Evolutionary conservation across 1,140 invertebrate genomes (phyloP).

Genomic region (Anthonomus grandis): DNA sequence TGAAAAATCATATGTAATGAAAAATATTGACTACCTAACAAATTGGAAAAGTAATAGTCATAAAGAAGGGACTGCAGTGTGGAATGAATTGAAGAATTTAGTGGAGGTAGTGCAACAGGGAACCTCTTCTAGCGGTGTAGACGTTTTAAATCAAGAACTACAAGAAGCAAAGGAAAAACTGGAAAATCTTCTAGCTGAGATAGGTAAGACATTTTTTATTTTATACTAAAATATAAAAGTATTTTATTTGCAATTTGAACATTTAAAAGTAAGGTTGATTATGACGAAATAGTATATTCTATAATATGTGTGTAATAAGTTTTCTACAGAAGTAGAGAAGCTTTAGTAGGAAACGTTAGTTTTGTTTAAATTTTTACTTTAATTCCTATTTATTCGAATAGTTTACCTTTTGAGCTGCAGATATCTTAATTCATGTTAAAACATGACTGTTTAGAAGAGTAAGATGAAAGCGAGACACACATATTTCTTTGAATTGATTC

Average conservation of each 20-base stretch:
- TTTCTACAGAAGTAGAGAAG: too few species aligned
- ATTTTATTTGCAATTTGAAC: neutral
- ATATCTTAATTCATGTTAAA: too few species aligned
- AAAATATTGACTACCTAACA: conserved; percentile 67
- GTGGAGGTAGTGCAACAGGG: conserved; percentile 70
- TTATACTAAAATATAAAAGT: neutral
- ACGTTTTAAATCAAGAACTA: conserved; percentile 71
- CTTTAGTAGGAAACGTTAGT: too few species aligned
- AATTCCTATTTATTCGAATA: too few species aligned
- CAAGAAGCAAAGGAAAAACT: conserved; percentile 64
- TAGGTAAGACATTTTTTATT: conserved; percentile 55
- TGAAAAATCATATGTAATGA: conserved; percentile 74
- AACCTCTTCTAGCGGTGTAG: conserved; percentile 75
- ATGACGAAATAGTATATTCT: neutral
- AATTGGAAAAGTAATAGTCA: conserved; percentile 68
- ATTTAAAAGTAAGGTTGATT: neutral
- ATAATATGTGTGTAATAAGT: too few species aligned
- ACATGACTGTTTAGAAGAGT: too few species aligned
- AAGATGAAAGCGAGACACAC: too few species aligned
- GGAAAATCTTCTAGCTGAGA: conserved; percentile 62
- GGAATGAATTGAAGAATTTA: conserved; percentile 67
- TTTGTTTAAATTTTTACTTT: too few species aligned
- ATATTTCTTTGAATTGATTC: too few species aligned
- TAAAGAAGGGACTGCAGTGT: conserved; percentile 65
- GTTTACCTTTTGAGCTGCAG: too few species aligned